Conservation (phyloP, 2,888 invertebrate species). For the Amorpha juglandis region DNA sequence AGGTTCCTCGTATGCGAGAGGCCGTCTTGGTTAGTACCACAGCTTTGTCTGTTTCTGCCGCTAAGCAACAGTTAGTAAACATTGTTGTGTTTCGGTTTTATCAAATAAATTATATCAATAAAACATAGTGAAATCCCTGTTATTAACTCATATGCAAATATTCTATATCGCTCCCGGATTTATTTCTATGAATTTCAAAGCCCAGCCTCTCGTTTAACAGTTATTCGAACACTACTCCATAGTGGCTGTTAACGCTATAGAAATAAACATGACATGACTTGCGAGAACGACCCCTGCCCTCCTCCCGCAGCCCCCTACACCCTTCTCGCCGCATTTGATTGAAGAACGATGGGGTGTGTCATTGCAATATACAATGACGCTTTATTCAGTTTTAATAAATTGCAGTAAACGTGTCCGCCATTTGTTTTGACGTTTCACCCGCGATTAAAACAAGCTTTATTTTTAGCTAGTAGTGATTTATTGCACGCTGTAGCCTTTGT, state of each 20-base stretch:
- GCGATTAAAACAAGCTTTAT: neutral
- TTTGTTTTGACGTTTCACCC: neutral
- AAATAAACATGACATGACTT: constrained; percentile 15
- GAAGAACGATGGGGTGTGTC: constrained; percentile 19
- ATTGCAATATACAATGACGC: constrained; percentile 16
- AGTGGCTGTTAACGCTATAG: neutral
- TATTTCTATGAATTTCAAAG: too few species aligned
- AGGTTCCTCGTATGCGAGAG: too few species aligned
- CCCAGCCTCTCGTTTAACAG: too few species aligned
- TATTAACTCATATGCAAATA: too few species aligned
- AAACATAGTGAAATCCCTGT: too few species aligned
- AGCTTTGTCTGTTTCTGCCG: too few species aligned
- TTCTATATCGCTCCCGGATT: too few species aligned
- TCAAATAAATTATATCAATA: too few species aligned
- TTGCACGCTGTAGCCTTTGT: neutral
- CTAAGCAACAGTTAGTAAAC: too few species aligned
- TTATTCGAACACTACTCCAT: too few species aligned
- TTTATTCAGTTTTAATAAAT: constrained; percentile 22
- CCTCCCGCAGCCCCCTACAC: neutral
- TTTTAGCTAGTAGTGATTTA: neutral
- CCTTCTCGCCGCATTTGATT: neutral
- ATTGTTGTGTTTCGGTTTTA: too few species aligned
- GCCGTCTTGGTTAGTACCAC: too few species aligned
- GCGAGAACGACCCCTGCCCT: constrained; percentile 11
- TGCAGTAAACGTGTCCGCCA: constrained; percentile 13